Percentiles rank a stretch among this genome's conserved stretches.
These are phyloP conservation scores for Tetragnatha versicolor DNA, from an alignment of 1,140 invertebrate species.

Conservation along the genomic window DNA sequence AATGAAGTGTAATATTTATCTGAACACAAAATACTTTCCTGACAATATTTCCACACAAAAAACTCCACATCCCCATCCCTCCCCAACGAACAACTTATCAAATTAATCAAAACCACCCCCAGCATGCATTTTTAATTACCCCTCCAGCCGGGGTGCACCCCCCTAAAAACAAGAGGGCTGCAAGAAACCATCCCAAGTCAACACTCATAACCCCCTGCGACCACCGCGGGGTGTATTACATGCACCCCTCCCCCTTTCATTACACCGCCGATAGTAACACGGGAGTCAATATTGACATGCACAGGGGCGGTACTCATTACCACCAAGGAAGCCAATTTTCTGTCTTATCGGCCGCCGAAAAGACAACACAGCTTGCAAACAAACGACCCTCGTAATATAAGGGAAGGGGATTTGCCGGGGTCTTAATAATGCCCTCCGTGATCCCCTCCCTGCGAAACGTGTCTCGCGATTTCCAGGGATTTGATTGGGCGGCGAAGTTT, in stretches of 20 bases:
- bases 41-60: no score
- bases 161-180: no score
- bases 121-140: no score
- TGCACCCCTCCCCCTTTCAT: conserved; percentile 33
- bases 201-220: conserved; percentile 16
- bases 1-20: no score
- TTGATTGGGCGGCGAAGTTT: no score
- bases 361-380: conserved; percentile 42
- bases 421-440: conserved; percentile 15
- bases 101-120: no score
- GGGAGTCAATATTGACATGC: conserved; percentile 48
- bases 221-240: conserved; percentile 35
- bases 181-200: conserved; percentile 9
- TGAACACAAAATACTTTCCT: no score
- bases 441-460: background rate
- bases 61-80: no score
- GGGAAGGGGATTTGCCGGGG: background rate
- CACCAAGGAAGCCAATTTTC: conserved; percentile 38
- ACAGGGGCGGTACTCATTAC: conserved; percentile 18
- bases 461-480: conserved; percentile 13
- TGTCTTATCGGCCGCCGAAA: conserved; percentile 44
- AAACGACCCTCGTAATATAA: conserved; percentile 5
- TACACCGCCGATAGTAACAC: conserved; percentile 42
- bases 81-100: no score
- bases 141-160: no score